Evolutionary conservation across 1,140 invertebrate species (phyloP).

Genomic region (Orius insidiosus): DNA sequence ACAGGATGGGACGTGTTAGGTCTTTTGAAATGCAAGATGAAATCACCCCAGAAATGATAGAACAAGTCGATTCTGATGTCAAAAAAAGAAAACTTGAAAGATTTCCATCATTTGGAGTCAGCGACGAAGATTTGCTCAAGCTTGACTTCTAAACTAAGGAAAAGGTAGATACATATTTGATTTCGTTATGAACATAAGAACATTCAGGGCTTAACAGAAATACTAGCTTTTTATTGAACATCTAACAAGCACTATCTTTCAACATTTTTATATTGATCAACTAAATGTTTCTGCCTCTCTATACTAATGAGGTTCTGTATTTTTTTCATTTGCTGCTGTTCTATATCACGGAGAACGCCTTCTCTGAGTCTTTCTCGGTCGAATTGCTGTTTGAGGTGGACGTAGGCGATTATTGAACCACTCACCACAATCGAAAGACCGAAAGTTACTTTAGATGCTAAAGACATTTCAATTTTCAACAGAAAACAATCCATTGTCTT

Average conservation of each 20-base stretch:
- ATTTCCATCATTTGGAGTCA: background rate
- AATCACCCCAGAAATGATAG: background rate
- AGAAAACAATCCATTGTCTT: too few relatives aligned
- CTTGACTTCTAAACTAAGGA: too few relatives aligned
- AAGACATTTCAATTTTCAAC: conserved; percentile 37
- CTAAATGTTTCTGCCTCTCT: conserved; percentile 51
- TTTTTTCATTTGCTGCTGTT: conserved; percentile 49
- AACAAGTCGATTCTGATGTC: background rate
- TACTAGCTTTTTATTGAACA: too few relatives aligned
- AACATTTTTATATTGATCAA: conserved; percentile 30
- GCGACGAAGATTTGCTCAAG: background rate
- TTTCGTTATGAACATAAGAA: too few relatives aligned
- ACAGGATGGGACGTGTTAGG: background rate
- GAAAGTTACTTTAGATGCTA: conserved; percentile 33
- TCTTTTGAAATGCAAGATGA: background rate
- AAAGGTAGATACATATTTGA: too few relatives aligned
- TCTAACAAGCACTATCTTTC: too few relatives aligned
- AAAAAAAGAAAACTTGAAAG: background rate
- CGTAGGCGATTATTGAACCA: conserved; percentile 37
- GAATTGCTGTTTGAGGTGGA: conserved; percentile 42
- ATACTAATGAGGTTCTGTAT: conserved; percentile 51
- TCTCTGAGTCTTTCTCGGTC: conserved; percentile 52
- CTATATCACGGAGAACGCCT: conserved; percentile 54
- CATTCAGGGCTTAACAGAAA: too few relatives aligned
- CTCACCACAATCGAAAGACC: conserved; percentile 27